Evolutionary conservation across 2,888 invertebrate species (phyloP).

Genomic region (Xestobium rufovillosum): DNA sequence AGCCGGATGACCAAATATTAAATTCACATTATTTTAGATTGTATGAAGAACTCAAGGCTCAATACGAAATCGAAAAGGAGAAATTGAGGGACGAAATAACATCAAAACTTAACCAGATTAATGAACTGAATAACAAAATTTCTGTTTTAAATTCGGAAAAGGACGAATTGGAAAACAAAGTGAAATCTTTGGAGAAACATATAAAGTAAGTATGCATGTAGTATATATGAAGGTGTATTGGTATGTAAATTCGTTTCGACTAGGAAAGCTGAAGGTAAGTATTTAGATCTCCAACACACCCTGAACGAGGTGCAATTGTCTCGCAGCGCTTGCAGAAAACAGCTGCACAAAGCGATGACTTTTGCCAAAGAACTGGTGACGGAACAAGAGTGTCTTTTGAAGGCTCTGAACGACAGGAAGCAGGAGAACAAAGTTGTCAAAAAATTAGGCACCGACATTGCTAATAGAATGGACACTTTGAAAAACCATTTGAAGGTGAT

Average conservation of each 20-base stretch:
- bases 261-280: constrained; percentile 45
- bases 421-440: constrained; percentile 40
- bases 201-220: constrained; percentile 33
- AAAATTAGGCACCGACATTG: constrained; percentile 45
- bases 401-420: constrained; percentile 38
- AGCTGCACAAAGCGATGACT: constrained; percentile 46
- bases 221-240: not conserved
- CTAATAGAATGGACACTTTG: constrained; percentile 44
- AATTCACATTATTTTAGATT: constrained; percentile 52
- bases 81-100: constrained; percentile 49
- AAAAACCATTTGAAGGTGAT: constrained; percentile 46
- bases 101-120: constrained; percentile 43
- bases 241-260: constrained; percentile 6
- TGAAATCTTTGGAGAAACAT: constrained; percentile 49
- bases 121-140: constrained; percentile 46
- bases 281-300: constrained; percentile 43
- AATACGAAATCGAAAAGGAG: constrained; percentile 63
- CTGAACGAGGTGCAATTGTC: constrained; percentile 45
- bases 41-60: constrained; percentile 66
- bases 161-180: constrained; percentile 46
- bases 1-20: constrained; percentile 4
- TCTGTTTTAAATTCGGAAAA: constrained; percentile 42
- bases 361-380: constrained; percentile 48
- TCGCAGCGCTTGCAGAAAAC: constrained; percentile 46
- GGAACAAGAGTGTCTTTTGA: constrained; percentile 47